Conservation (phyloP, 2,797 vertebrate species). For the Argyrosomus regius region DNA sequence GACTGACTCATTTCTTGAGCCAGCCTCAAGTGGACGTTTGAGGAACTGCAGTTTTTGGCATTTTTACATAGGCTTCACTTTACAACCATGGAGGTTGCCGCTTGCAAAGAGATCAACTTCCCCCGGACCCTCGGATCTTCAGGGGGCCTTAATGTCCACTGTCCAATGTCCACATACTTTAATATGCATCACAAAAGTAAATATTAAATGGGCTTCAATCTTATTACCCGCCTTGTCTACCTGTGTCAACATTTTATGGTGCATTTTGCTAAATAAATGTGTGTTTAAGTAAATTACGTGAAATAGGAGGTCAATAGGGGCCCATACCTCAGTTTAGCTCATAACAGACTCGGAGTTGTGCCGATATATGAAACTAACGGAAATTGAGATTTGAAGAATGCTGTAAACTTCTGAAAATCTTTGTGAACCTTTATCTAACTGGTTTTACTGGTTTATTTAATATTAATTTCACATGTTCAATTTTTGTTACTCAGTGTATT, state of each 20-base stretch:
- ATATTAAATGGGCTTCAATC: background rate
- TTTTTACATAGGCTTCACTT: no score
- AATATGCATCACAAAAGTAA: background rate
- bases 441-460: no score
- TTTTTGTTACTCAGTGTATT: no score
- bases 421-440: no score
- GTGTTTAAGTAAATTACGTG: background rate
- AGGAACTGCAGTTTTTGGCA: no score
- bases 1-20: no score
- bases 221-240: no score
- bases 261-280: background rate
- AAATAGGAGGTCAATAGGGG: background rate
- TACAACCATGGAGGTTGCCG: no score
- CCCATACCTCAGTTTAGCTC: background rate
- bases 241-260: background rate
- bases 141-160: background rate
- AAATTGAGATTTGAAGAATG: background rate
- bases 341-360: background rate
- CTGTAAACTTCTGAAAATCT: no score
- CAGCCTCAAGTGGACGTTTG: no score
- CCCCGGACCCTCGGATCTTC: background rate
- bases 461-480: no score
- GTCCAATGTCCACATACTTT: background rate
- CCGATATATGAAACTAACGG: background rate
- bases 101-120: background rate